Evolutionary conservation across 2,888 invertebrate species (phyloP), one percentile per base, ranked within the genome.

Genomic region (Aporophyla lueneburgensis): DNA sequence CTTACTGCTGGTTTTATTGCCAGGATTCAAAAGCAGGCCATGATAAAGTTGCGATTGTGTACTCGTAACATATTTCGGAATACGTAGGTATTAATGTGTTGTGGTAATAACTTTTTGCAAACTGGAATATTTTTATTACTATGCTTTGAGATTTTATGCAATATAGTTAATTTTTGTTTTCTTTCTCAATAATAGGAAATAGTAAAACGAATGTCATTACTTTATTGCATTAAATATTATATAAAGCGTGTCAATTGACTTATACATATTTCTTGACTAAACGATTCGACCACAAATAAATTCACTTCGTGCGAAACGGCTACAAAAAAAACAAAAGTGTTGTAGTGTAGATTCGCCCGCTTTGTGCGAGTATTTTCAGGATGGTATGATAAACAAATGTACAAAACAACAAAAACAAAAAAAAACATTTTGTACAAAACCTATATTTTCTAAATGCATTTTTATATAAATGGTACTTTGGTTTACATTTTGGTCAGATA

Each of bases 1-100:
- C 90, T 86, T 83, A 86, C 87, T 89, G 86, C 83, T 83, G 86
- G 83, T 87, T 92, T 92, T 92, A 93, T 90, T 89, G 87, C 84
- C 75, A 74, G 80, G 85, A 88, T 89, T 85, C 80, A 72, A 56
- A 71, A 72, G 83, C 83, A 85, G 86, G 86, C 86, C 62, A 69
- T 59, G 49, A 74, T 49, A 73, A 78, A 67, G 71, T 68, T 74
- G 12, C 12, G 1, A 69, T 53, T 72, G 40, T 74, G 24, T 83
- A 24, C 59, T 66, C 53, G 49, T 71, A 58, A 59, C 66, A n/a
- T 65, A 79, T 56, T 67, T 40, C 12, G 19, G 40, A 40, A 56
- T 40, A n/a, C 12, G 67, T n/a, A 6, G n/a, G 19, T 27, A 66
- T 66, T 14, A 33, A 6, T 19, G 46, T 33, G 21, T 6, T 59